Conservation (phyloP, 2,797 vertebrate species). For the Spinus olivaceus region DNA sequence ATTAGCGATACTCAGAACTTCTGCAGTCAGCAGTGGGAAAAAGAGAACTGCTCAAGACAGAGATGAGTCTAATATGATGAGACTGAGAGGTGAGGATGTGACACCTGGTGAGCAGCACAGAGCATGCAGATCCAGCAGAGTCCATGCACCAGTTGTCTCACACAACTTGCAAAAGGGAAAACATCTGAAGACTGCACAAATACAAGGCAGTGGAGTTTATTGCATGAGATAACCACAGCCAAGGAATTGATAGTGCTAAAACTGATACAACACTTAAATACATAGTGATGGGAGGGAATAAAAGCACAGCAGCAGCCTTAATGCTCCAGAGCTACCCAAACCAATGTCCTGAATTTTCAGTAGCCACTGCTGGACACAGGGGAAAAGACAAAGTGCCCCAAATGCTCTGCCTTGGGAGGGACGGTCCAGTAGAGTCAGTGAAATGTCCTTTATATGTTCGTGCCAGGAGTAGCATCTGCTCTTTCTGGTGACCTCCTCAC, state of each 20-base stretch:
- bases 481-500: neutral
- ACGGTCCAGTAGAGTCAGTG: neutral
- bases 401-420: neutral
- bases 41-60: neutral
- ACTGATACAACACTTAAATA: neutral
- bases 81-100: neutral
- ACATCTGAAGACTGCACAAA: neutral
- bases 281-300: neutral
- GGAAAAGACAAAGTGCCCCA: neutral
- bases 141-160: neutral
- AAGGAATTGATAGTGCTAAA: neutral
- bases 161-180: neutral
- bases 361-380: neutral
- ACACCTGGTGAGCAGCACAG: neutral
- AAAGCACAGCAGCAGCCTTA: neutral
- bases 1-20: accelerated
- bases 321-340: neutral
- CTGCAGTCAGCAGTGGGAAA: neutral
- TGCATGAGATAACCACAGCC: neutral
- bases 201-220: neutral
- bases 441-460: neutral
- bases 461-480: neutral
- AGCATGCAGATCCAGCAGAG: neutral
- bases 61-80: neutral
- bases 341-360: neutral